Evolutionary conservation across 2,797 vertebrate species (phyloP), one percentile per base, ranked within the genome.

Genomic region (Myiothlypis coronata): DNA sequence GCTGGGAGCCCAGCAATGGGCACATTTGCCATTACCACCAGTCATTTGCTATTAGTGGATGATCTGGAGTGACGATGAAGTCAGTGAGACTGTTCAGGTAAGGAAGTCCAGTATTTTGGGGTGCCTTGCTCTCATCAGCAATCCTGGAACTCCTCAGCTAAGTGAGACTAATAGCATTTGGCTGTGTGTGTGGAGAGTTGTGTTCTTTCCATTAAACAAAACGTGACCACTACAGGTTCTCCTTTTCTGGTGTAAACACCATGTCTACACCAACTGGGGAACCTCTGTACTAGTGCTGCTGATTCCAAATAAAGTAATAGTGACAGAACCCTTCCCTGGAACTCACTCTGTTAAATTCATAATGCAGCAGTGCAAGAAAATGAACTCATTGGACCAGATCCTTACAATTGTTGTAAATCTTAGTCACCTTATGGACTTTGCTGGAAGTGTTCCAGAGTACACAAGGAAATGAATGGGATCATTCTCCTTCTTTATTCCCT

Each of bases 291-390:
- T 82, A 53, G 41, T 83, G 43, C 59, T 71, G 49, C 70, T 72
- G 72, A 91, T 87, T 93, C 94, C 95, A 94, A 89, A 96, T 93
- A 91, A 87, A 96, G 93, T 80, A 76, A 96, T 67, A 55, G 64
- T 95, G 87, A 67, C 55, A 72, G 41, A 47, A 84, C 67, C 53
- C 81, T 94, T 69, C 80, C 64, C 3, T 27, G 81, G 75, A 83
- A 67, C 47, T 83, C 86, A 34, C 26, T 61, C 50, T 88, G 81
- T 88, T 93, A 90, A 85, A 95, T 83, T 81, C 80, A 90, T 80
- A 89, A 88, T 69, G 50, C 59, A 77, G 65, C 55, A 85, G 18
- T 78, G 88, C 49, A 80, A 78, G 81, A 88, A 95, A 93, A 93
- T 69, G 37, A 95, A 76, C 59, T 90, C n/a, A 83, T 69, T 76